These are phyloP conservation scores for Lochmaea capreae DNA, from an alignment of 2,888 invertebrate species.

Conservation along the genomic window DNA sequence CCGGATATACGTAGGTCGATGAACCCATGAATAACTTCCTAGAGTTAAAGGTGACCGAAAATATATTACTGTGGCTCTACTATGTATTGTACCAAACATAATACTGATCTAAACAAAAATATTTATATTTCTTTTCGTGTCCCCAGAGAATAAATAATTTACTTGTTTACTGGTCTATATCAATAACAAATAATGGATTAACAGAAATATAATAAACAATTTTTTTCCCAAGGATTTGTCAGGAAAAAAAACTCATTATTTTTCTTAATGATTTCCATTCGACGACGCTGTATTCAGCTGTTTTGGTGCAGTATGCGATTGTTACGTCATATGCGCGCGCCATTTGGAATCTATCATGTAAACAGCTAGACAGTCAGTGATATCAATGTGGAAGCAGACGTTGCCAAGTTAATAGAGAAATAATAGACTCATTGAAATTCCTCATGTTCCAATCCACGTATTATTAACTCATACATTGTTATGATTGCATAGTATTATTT, in stretches of 20 bases:
- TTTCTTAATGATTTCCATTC: slow-evolving; percentile 5
- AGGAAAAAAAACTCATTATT: not conserved
- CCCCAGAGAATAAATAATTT: not conserved
- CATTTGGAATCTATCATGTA: slow-evolving; percentile 45
- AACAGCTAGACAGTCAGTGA: slow-evolving; percentile 44
- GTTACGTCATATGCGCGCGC: slow-evolving; percentile 59
- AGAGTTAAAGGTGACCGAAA: not conserved
- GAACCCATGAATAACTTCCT: not conserved
- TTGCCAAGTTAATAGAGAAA: slow-evolving; percentile 21
- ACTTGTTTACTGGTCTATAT: not conserved
- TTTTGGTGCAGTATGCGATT: slow-evolving; percentile 57
- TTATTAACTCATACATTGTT: too few species aligned
- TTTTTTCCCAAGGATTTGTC: slow-evolving; percentile 1
- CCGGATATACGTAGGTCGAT: not conserved
- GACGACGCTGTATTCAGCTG: slow-evolving; percentile 50
- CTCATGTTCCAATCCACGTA: too few species aligned
- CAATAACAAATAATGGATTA: not conserved
- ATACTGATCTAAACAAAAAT: not conserved
- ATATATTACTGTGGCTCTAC: not conserved
- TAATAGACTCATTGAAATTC: not conserved
- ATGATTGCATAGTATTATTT: too few species aligned
- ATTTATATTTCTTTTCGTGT: not conserved
- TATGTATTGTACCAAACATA: not conserved
- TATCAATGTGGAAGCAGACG: slow-evolving; percentile 39
- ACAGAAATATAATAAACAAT: not conserved